Conservation (phyloP, 1,140 invertebrate genomes). For the Drosophila murphyi region DNA sequence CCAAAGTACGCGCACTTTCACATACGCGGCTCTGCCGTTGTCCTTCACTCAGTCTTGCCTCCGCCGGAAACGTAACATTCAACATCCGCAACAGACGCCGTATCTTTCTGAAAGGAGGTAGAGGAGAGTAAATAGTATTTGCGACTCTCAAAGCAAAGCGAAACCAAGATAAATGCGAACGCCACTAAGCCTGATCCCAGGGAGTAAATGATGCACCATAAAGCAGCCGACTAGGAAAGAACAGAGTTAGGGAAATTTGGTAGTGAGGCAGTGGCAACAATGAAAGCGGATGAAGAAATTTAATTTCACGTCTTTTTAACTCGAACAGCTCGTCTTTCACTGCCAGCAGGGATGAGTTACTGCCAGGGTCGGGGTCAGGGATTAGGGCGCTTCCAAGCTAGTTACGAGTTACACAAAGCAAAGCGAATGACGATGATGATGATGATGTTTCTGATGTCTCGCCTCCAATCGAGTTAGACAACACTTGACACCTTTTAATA, state of each 20-base stretch:
- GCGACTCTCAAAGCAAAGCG: conserved; percentile 51
- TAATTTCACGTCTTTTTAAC: conserved; percentile 80
- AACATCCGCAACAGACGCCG: conserved; percentile 64
- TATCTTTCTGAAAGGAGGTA: background rate
- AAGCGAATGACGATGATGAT: conserved; percentile 8
- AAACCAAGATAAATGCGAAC: conserved; percentile 20
- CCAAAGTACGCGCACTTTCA: conserved; percentile 51
- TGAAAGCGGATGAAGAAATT: conserved; percentile 80
- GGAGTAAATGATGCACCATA: conserved; percentile 68
- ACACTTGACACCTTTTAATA: conserved; percentile 72
- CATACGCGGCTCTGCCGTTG: conserved; percentile 17
- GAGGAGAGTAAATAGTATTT: conserved; percentile 58
- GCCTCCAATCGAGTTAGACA: conserved; percentile 50
- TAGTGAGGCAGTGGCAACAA: conserved; percentile 42
- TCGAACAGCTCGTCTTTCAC: conserved; percentile 72
- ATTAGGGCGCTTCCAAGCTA: conserved; percentile 35
- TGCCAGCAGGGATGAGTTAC: conserved; percentile 3
- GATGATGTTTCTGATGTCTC: conserved; percentile 39
- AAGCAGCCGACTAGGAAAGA: background rate
- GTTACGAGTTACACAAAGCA: conserved; percentile 45
- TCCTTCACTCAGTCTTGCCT: background rate
- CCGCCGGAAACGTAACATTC: conserved; percentile 69
- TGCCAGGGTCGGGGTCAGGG: conserved; percentile 27
- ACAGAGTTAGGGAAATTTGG: background rate
- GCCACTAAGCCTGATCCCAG: conserved; percentile 51